Evolutionary conservation across 1,140 invertebrate genomes (phyloP), one percentile per base, ranked within the genome.

Genomic region (Palaemon carinicauda): DNA sequence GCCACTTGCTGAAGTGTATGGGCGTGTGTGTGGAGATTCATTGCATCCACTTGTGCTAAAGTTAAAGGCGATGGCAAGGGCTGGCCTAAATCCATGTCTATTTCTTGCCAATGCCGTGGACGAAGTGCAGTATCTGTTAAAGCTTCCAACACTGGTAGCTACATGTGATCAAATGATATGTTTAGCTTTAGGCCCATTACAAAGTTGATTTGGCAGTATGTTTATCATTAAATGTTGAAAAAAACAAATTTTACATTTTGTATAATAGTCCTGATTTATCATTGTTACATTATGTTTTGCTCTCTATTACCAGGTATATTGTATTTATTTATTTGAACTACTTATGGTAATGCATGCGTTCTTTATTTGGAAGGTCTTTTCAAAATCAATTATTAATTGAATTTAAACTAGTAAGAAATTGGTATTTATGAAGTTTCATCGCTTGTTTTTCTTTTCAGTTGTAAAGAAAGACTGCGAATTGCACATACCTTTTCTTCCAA

Each of bases 51-150:
- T 19, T 88, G 82, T 9, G 78, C 82, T 29, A 89, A 56, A 19
- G 86, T 88, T 29, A 88, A 56, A n/a, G 82, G 51, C 27, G 79
- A 73, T 5, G 89, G 89, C 3, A 89, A 50, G 27, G 75, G 27
- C 15, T 54, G 51, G 24, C 86, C 54, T 12, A 88, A 60, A 50
- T 77, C 86, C 24, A 56, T 78, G 41, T 89, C 87, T 50, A 89
- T 86, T 75, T 89, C 82, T 80, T 88, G 82, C 87, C 82, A 86
- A 73, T 89, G 89, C 14, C 89, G 71, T 7, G 89, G 79, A 3
- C 87, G 82, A 3, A 89, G 89, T 12, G 83, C 80, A 17, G 88
- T 75, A 21, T 89, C 83, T 5, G 82, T 86, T 7, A 89, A 73
- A n/a, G 83, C 88, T 31, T 82, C 88, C 56, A 89, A 50, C 21